Evolutionary conservation across 2,888 invertebrate species (phyloP).

Genomic region (Machimus rusticus): DNA sequence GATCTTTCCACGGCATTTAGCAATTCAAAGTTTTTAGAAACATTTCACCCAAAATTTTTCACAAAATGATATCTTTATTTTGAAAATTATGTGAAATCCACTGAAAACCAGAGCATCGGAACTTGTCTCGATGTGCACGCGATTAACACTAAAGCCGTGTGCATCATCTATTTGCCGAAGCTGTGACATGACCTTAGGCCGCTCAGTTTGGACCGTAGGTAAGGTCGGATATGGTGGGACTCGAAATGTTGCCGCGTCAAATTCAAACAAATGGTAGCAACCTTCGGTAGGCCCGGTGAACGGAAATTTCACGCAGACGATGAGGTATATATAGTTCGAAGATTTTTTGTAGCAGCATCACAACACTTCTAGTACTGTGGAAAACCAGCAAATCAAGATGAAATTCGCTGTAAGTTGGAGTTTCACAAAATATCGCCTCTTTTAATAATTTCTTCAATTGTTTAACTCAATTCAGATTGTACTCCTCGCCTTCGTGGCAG

Average conservation of each 20-base stretch:
- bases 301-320: not conserved
- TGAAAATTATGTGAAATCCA: not conserved
- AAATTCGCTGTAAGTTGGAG: slow-evolving; percentile 26
- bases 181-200: not conserved
- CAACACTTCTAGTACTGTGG: slow-evolving; percentile 5
- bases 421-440: not conserved
- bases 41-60: not conserved
- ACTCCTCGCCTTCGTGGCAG: not conserved
- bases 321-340: slow-evolving; percentile 8
- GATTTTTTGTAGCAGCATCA: slow-evolving; percentile 32
- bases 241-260: slow-evolving; percentile 10
- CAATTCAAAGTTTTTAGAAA: not conserved
- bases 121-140: slow-evolving; percentile 9
- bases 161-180: not conserved
- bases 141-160: slow-evolving; percentile 1
- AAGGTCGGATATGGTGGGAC: slow-evolving; percentile 2
- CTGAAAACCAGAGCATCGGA: not conserved
- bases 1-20: not conserved
- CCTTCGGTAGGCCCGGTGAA: slow-evolving; percentile 24
- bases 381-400: slow-evolving; percentile 16
- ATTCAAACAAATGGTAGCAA: not conserved
- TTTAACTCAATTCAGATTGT: not conserved
- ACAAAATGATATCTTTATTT: not conserved
- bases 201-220: not conserved
- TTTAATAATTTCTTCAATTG: not conserved